Base-by-base conservation (phyloP, 2,888 invertebrate species). In the Boloria selene region DNA sequence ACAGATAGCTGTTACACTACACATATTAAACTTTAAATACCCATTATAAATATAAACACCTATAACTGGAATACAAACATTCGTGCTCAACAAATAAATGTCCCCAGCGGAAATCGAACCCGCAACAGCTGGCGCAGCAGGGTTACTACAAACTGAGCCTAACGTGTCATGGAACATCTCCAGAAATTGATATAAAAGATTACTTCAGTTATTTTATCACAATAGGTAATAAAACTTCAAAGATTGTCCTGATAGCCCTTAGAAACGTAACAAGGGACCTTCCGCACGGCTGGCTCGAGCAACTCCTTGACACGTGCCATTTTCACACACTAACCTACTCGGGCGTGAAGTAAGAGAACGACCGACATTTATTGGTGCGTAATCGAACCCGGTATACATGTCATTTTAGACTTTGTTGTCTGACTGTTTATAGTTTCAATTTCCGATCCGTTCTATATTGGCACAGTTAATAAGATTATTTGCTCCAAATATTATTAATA, bases 241-340 rank as follows among this genome's bases (percentile, higher is more conserved):
- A 64, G 56, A 51, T 58, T 58, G 45, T n/a, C 17, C 17, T 50
- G 38, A 52, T 59, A 31, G 50, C 13, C 52, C 42, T 44, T 17
- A 58, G 18, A 52, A 45, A 64, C 50, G 59, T 51, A 59, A 59
- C 59, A 45, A 38, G 31, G 44, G 44, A 50, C 45, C 58, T 59
- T 59, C 58, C 58, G 38, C 64, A 31, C 52, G 64, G 52, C 47
- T 52, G 45, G 59, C 52, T 31, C 42, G 38, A 49, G 51, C 47
- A 51, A 56, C 31, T 38, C 31, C 64, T 68, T 62, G 56, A 61
- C 55, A 69, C 61, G 61, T 66, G 65, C 61, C 64, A 64, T 61
- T 69, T 64, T 64, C 69, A 66, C 69, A 69, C 66, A 64, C 53
- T 38, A 47, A 52, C 47, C 64, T 55, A 31, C 49, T 61, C 56